Base-by-base conservation (phyloP, 2,888 invertebrate genomes). In the Gymnosoma rotundatum region DNA sequence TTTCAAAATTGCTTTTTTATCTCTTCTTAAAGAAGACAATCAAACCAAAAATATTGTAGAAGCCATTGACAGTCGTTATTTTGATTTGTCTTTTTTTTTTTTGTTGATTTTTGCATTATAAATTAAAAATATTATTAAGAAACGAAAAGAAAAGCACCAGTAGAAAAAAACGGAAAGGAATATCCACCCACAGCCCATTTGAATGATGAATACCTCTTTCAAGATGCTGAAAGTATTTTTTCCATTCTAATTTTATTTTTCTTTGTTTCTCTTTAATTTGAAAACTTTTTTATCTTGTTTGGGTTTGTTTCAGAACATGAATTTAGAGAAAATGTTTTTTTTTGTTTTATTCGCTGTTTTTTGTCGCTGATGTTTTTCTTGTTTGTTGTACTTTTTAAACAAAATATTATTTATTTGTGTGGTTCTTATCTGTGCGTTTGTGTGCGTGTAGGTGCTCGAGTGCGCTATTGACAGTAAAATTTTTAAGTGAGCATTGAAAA, bases 181-280 rank as follows among this genome's bases (percentile, higher is more conserved):
- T 12, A 42, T n/a, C 16, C n/a, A 16, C 6, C 45, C 16, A 58
- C 56, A 78, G 32, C 73, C 74, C 14, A 58, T 74, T 70, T 58
- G 70, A 58, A 78, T 83, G 78, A 74, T 74, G 74, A 70, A 83
- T 78, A 74, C 42, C 58, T 64, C 58, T 74, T 64, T 78, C 70
- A 21, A 32, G 42, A 67, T 73, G 73, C 70, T 76, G 36, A 48
- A 67, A 69, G 12, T 12, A 4, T 42, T 63, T 20, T 58, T 69
- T 72, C 56, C 25, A 0, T 48, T 38, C 9, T 56, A 42, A 42
- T 42, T 42, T 42, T 12, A 42, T 12, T 42, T 42, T 42, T 42
- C 42, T 10, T 42, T 42, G 42, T 42, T 42, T 12, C 42, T 45
- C 36, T 58, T 48, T 20, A 14, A 21, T 66, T 72, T 12, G 12